These are phyloP conservation scores for Pempheris klunzingeri DNA, from an alignment of 2,797 vertebrate species.

Conservation along the genomic window DNA sequence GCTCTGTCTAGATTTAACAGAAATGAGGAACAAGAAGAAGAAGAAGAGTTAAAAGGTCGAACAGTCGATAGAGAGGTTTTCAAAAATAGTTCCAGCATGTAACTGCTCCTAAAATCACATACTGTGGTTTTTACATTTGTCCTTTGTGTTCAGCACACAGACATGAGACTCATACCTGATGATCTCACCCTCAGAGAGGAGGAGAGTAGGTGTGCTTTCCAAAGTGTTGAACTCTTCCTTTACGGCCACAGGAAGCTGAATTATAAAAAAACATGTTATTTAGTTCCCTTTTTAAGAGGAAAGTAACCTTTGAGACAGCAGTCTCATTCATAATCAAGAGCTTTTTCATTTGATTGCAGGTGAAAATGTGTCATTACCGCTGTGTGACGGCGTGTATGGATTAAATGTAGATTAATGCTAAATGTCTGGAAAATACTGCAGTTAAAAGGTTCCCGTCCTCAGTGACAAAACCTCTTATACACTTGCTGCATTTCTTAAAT, in stretches of 20 bases:
- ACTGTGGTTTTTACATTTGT: no score
- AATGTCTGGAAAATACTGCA: background rate
- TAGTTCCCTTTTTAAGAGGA: no score
- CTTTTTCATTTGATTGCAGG: background rate
- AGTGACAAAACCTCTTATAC: background rate
- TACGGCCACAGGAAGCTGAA: background rate
- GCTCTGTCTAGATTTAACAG: no score
- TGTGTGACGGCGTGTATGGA: background rate
- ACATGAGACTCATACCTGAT: background rate
- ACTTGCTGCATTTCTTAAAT: slow-evolving; percentile 10
- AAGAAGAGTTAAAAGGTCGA: no score
- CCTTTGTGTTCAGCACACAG: background rate
- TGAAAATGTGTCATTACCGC: background rate
- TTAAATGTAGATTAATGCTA: background rate
- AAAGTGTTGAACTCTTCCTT: background rate
- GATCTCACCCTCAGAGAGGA: background rate
- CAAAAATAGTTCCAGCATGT: background rate
- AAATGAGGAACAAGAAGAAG: no score
- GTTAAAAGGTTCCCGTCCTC: no score
- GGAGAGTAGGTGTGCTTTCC: background rate
- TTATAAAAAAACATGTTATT: background rate
- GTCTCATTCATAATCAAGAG: background rate
- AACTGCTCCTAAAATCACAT: no score
- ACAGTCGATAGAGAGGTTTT: no score
- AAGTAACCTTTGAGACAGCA: background rate